Evolutionary conservation across 1,140 invertebrate genomes (phyloP).

Genomic region (Microplitis mediator): DNA sequence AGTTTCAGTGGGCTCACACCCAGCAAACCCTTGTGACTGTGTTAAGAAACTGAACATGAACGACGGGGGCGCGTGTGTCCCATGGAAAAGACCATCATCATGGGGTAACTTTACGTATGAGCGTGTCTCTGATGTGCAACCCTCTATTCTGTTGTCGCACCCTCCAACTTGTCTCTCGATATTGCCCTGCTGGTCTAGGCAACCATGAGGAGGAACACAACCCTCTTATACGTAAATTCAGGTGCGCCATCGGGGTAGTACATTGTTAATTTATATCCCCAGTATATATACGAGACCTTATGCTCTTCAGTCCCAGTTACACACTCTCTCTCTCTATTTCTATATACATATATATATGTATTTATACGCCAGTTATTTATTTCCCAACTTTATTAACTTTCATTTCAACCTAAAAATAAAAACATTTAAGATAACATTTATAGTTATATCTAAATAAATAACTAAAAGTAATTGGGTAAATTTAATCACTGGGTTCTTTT

Average conservation of each 20-base stretch:
- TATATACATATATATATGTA: too few species aligned
- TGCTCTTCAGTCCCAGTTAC: too few species aligned
- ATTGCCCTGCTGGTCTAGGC: not conserved
- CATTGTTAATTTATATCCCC: not conserved
- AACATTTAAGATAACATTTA: not conserved
- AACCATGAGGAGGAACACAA: not conserved
- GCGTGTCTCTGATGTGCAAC: constrained; percentile 12
- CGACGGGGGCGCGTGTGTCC: too few species aligned
- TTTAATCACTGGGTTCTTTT: too few species aligned
- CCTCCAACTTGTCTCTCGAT: constrained; percentile 3
- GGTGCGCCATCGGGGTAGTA: constrained; percentile 9
- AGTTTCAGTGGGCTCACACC: too few species aligned
- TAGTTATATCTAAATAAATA: too few species aligned
- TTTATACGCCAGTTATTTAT: too few species aligned
- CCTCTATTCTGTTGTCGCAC: not conserved
- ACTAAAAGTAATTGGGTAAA: not conserved
- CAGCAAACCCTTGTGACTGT: too few species aligned
- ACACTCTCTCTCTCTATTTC: too few species aligned
- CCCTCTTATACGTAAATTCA: constrained; percentile 29
- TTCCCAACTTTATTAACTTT: too few species aligned
- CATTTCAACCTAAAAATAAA: not conserved
- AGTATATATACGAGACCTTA: too few species aligned
- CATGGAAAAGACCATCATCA: constrained; percentile 1
- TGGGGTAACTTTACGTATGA: constrained; percentile 15
- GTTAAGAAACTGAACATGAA: constrained; percentile 5